A percentile compares a stretch with the other conserved stretches of the same genome.
These are phyloP conservation scores for Tetraodon nigroviridis DNA, from an alignment of 2,113 vertebrate genomes.

Conservation along the genomic window DNA sequence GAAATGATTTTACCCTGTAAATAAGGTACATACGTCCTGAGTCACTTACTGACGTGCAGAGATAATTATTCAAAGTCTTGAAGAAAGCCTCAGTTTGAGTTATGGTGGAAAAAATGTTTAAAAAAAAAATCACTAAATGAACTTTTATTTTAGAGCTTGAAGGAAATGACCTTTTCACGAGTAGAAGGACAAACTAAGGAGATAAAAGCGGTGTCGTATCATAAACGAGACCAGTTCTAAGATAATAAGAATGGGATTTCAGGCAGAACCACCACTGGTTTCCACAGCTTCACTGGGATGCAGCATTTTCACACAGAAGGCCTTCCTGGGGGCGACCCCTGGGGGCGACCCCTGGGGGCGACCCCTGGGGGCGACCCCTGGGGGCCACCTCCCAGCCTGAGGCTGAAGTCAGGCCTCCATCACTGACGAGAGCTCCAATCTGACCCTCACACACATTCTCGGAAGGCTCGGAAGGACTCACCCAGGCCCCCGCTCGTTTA, in stretches of 20 bases:
- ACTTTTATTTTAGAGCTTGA: too few species aligned
- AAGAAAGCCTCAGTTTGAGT: too few species aligned
- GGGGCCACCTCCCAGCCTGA: slow-evolving; percentile 3
- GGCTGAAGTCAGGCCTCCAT: background rate
- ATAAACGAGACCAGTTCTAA: too few species aligned
- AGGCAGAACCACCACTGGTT: background rate
- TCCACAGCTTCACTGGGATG: background rate
- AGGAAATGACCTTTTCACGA: too few species aligned
- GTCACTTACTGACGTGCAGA: slow-evolving; percentile 65
- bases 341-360: slow-evolving; percentile 14
- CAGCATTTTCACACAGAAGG: slow-evolving; percentile 13
- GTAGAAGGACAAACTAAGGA: too few species aligned
- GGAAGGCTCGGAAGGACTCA: slow-evolving; percentile 31
- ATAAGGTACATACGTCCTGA: slow-evolving; percentile 69
- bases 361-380: slow-evolving; percentile 38
- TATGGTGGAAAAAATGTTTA: too few species aligned
- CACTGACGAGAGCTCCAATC: background rate
- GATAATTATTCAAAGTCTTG: slow-evolving; percentile 78
- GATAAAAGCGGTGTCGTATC: too few species aligned
- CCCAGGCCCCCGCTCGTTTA: slow-evolving; percentile 1
- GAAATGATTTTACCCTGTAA: slow-evolving; percentile 72
- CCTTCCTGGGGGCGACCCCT: slow-evolving; percentile 36
- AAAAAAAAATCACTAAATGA: too few species aligned
- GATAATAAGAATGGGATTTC: too few species aligned
- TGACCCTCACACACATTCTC: background rate